Evolutionary conservation across 1,140 invertebrate genomes (phyloP).

Genomic region (Arion vulgaris): DNA sequence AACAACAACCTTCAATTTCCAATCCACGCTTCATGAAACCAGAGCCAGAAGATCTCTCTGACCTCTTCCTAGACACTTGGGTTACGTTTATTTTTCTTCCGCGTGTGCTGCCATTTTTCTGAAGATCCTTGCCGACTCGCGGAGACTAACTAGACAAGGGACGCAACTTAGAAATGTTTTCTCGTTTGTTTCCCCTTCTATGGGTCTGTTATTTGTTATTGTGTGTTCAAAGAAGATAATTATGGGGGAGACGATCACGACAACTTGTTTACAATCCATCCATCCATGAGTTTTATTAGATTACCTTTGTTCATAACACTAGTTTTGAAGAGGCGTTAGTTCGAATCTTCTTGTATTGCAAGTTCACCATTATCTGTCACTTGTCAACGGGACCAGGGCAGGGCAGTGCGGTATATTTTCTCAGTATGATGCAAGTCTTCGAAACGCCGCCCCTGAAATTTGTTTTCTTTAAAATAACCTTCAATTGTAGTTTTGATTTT

Average conservation of each 20-base stretch:
- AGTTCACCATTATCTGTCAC: too few species aligned
- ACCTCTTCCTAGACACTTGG: background rate
- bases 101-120: background rate
- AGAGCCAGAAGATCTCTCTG: background rate
- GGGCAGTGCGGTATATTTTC: too few species aligned
- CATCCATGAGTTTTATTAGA: background rate
- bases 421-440: too few species aligned
- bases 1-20: background rate
- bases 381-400: too few species aligned
- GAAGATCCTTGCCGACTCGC: background rate
- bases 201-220: too few species aligned
- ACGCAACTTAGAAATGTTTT: background rate
- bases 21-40: constrained; percentile 6
- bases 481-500: too few species aligned
- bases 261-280: background rate
- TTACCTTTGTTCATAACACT: too few species aligned
- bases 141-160: background rate
- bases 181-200: background rate
- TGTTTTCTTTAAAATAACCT: too few species aligned
- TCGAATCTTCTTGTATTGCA: too few species aligned
- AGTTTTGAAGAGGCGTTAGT: too few species aligned
- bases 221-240: background rate
- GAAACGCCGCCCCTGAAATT: too few species aligned
- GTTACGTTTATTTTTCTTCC: background rate
- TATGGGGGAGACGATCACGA: background rate